phyloP scores from a whole-genome alignment of 2,888 invertebrate species.

The Galerucella nymphaeae region DNA sequence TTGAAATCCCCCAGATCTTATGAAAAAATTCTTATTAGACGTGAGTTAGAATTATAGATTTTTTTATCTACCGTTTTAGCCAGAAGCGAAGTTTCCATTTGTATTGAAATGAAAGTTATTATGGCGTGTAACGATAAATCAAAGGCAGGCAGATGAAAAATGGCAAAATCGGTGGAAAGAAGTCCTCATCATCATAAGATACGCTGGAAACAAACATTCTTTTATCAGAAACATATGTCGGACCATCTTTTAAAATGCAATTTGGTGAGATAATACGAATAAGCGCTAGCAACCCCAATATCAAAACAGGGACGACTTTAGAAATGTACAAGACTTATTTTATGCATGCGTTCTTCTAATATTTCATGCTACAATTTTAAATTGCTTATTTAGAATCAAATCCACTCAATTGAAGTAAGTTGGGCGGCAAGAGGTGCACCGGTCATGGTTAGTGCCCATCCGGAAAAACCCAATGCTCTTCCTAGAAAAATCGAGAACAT shows the following conservation, averaged over 20 bases:
- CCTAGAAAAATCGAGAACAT: too few relatives aligned
- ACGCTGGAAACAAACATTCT: slow-evolving; percentile 49
- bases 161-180: slow-evolving; percentile 41
- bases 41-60: not conserved
- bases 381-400: too few relatives aligned
- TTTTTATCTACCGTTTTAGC: slow-evolving; percentile 10
- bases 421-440: too few relatives aligned
- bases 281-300: slow-evolving; percentile 60
- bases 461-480: too few relatives aligned
- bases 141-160: slow-evolving; percentile 40
- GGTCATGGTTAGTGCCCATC: too few relatives aligned
- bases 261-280: slow-evolving; percentile 62
- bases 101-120: slow-evolving; percentile 39
- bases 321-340: not conserved
- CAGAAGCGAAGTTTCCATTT: slow-evolving; percentile 32
- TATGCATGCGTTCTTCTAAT: not conserved
- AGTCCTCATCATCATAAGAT: slow-evolving; percentile 46
- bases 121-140: slow-evolving; percentile 39
- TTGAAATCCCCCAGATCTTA: not conserved
- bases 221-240: slow-evolving; percentile 65
- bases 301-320: slow-evolving; percentile 41
- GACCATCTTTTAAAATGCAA: slow-evolving; percentile 64
- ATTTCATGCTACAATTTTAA: too few relatives aligned
- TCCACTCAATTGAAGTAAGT: too few relatives aligned
- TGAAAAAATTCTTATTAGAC: not conserved